phyloP scores from a whole-genome alignment of 2,888 invertebrate species.

The Brachynemurus nebulosus region DNA sequence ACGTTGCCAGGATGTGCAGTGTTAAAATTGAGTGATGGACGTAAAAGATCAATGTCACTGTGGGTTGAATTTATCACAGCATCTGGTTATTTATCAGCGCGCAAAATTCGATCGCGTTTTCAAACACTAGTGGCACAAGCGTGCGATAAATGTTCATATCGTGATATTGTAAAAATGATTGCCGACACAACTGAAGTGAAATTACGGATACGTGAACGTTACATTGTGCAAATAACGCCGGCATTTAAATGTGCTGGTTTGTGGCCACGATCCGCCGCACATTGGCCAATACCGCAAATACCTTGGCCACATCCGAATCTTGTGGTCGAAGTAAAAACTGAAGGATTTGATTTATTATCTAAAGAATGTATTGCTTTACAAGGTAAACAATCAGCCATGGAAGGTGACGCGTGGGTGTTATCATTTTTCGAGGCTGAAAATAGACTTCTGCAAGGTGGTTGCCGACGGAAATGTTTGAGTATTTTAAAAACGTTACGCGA shows the following conservation, averaged over 20 bases:
- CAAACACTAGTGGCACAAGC: slow-evolving; percentile 81
- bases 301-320: slow-evolving; percentile 89
- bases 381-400: slow-evolving; percentile 79
- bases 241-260: slow-evolving; percentile 88
- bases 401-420: slow-evolving; percentile 92
- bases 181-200: slow-evolving; percentile 89
- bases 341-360: slow-evolving; percentile 85
- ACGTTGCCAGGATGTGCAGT: slow-evolving; percentile 88
- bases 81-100: slow-evolving; percentile 82
- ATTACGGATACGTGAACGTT: slow-evolving; percentile 74
- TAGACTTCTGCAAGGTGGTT: slow-evolving; percentile 71
- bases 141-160: slow-evolving; percentile 83
- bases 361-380: slow-evolving; percentile 70
- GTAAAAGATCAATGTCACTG: slow-evolving; percentile 91
- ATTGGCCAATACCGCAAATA: slow-evolving; percentile 84
- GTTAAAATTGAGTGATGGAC: slow-evolving; percentile 83
- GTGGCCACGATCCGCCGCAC: slow-evolving; percentile 87
- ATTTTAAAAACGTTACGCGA: slow-evolving; percentile 82
- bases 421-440: slow-evolving; percentile 86
- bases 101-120: slow-evolving; percentile 87
- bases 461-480: slow-evolving; percentile 73
- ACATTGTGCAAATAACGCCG: slow-evolving; percentile 86
- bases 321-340: slow-evolving; percentile 84
- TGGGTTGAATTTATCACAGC: slow-evolving; percentile 98
- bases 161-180: slow-evolving; percentile 87